Percentiles rank a stretch among this genome's conserved stretches.
phyloP scores from a whole-genome alignment of 2,797 vertebrate genomes.

The Sebastes minor region DNA sequence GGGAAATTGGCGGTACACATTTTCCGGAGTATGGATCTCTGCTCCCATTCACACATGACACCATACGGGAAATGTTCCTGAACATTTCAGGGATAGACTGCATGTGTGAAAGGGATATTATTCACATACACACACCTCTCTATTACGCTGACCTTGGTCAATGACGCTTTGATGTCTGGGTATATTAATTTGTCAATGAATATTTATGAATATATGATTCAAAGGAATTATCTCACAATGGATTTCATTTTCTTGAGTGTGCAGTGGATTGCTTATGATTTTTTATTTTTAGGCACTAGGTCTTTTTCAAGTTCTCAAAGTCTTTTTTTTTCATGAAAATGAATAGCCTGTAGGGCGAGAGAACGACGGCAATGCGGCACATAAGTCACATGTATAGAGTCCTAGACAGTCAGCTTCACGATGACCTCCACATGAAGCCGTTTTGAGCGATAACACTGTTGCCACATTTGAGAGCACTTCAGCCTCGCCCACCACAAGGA shows the following conservation, averaged over 20 bases:
- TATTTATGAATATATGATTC: conserved; percentile 56
- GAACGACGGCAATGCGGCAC: background rate
- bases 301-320: background rate
- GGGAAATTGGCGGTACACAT: background rate
- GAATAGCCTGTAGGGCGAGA: background rate
- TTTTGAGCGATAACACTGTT: conserved; percentile 38
- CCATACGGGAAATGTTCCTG: background rate
- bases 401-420: conserved; percentile 1
- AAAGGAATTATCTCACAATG: conserved; percentile 28
- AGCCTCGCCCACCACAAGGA: conserved; percentile 13
- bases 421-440: conserved; percentile 43
- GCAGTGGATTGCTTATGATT: conserved; percentile 6
- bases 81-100: background rate
- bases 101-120: background rate
- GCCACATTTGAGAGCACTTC: conserved; percentile 43
- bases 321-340: background rate
- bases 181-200: conserved; percentile 57
- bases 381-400: conserved; percentile 4
- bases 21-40: background rate
- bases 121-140: conserved; percentile 10
- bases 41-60: background rate
- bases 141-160: conserved; percentile 53
- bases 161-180: conserved; percentile 33
- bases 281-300: background rate
- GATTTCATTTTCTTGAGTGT: conserved; percentile 38